These are phyloP conservation scores for Eciton burchellii DNA, from an alignment of 1,140 invertebrate species.

Conservation along the genomic window DNA sequence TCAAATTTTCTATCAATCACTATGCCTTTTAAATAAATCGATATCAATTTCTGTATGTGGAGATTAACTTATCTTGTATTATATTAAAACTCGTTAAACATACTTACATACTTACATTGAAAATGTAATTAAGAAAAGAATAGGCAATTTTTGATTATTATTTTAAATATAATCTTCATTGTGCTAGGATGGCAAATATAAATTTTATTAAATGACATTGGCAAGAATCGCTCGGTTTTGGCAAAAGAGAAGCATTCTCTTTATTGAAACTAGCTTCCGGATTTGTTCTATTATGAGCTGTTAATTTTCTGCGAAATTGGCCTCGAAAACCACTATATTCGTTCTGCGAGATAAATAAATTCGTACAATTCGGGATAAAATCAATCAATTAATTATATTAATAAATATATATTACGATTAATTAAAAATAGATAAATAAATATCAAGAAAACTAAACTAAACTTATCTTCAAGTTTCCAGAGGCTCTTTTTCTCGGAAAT, in stretches of 20 bases:
- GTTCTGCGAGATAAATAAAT: neutral
- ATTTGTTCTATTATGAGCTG: neutral
- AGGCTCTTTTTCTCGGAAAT: neutral
- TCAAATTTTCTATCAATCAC: neutral
- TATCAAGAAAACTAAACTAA: too few relatives aligned
- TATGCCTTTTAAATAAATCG: too few relatives aligned
- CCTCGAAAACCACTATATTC: neutral
- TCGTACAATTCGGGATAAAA: neutral
- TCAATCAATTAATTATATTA: too few relatives aligned
- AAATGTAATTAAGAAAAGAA: neutral
- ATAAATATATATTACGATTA: neutral
- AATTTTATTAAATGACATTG: neutral
- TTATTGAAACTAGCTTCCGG: neutral
- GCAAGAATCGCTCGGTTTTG: neutral
- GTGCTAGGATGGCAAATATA: neutral
- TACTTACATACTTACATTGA: neutral
- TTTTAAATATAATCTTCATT: neutral
- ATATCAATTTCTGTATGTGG: neutral
- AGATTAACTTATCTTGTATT: neutral
- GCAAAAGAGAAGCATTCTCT: neutral
- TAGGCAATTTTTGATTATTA: neutral
- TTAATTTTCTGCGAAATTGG: neutral
- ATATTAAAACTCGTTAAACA: neutral
- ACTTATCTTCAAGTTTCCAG: neutral
- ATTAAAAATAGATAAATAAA: neutral